Evolutionary conservation across 2,113 vertebrate species (phyloP).

Genomic region (Oreochromis tanganicae): DNA sequence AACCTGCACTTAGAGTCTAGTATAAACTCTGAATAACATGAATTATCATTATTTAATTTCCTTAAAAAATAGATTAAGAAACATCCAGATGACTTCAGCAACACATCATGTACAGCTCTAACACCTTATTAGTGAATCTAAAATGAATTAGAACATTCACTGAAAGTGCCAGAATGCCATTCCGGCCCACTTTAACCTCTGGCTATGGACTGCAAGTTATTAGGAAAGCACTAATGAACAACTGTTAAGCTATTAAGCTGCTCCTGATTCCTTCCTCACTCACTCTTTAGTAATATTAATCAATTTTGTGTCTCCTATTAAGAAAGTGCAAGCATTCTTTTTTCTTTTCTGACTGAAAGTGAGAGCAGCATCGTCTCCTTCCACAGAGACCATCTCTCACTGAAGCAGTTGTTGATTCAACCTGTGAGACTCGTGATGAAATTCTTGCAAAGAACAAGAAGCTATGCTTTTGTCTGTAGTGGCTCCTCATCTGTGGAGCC

Average conservation of each 20-base stretch:
- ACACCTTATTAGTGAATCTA: neutral
- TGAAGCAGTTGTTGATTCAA: neutral
- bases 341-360: neutral
- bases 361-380: fast-evolving
- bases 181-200: neutral
- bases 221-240: neutral
- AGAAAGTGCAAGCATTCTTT: neutral
- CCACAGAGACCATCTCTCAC: neutral
- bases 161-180: neutral
- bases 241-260: neutral
- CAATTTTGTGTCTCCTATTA: neutral
- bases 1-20: neutral
- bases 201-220: neutral
- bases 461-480: neutral
- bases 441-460: neutral
- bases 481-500: neutral
- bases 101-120: neutral
- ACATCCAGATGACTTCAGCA: neutral
- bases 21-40: neutral
- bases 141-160: neutral
- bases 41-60: neutral
- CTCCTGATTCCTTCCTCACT: neutral
- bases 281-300: neutral
- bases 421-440: neutral
- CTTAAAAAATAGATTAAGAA: neutral